phyloP scores from a whole-genome alignment of 30 jellyfish, hydroid and myxozoan species.

The Aurelia aurita complex sp. Pacific region DNA sequence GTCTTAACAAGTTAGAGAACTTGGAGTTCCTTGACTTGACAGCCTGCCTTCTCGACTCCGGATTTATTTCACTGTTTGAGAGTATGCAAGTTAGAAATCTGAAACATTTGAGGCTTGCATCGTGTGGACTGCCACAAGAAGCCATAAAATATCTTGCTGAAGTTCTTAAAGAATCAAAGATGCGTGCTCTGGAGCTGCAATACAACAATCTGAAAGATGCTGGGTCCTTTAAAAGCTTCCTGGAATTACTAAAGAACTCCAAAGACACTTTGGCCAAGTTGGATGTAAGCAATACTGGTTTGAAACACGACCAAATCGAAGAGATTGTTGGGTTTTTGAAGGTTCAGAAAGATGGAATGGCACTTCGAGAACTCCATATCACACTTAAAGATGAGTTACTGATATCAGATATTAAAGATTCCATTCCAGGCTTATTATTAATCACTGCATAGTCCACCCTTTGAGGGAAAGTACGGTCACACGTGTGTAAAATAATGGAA shows the following conservation, averaged over 20 bases:
- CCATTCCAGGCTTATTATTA: background rate
- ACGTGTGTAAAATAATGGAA: too few species aligned
- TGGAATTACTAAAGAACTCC: slow-evolving; percentile 11
- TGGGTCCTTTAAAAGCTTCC: background rate
- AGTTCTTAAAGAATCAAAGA: background rate
- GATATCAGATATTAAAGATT: background rate
- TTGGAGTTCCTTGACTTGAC: slow-evolving; percentile 1
- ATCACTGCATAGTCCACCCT: too few species aligned
- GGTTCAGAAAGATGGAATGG: background rate
- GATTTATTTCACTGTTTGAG: slow-evolving; percentile 1
- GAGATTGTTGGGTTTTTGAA: background rate
- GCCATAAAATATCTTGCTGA: slow-evolving; percentile 12
- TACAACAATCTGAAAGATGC: background rate
- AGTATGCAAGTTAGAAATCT: slow-evolving; percentile 2
- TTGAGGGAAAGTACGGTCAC: too few species aligned
- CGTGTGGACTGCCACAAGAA: slow-evolving; percentile 5
- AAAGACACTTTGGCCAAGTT: slow-evolving; percentile 2
- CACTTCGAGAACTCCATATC: background rate
- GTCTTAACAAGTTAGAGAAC: background rate
- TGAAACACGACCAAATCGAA: slow-evolving; percentile 6
- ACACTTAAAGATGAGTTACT: background rate
- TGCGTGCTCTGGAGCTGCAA: background rate
- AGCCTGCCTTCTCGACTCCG: background rate
- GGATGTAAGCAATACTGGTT: slow-evolving; percentile 19
- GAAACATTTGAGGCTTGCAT: slow-evolving; percentile 6